These are phyloP conservation scores for Ormyrus thymus DNA, from an alignment of 2,888 invertebrate genomes.

Conservation along the genomic window DNA sequence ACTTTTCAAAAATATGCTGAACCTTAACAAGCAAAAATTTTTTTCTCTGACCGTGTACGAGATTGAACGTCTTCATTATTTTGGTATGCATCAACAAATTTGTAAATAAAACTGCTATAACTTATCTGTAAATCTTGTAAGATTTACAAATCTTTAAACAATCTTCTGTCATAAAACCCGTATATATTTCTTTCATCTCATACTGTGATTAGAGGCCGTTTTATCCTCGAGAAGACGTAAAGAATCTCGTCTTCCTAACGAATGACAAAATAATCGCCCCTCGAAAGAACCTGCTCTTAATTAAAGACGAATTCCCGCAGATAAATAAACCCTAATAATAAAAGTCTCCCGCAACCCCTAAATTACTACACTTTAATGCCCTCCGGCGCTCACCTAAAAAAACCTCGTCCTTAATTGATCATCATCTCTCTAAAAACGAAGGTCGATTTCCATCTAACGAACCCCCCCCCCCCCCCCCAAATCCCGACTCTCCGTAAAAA, in stretches of 20 bases:
- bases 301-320: neutral
- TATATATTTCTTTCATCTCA: too few relatives aligned
- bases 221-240: neutral
- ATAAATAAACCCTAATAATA: constrained; percentile 38
- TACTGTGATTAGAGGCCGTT: neutral
- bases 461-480: neutral
- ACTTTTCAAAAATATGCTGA: too few relatives aligned
- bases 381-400: neutral
- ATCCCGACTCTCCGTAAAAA: too few relatives aligned
- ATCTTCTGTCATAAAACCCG: too few relatives aligned
- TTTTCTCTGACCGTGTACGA: too few relatives aligned
- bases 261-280: constrained; percentile 13
- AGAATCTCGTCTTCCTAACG: neutral
- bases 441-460: constrained; percentile 39
- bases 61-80: too few relatives aligned
- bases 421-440: neutral
- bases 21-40: too few relatives aligned
- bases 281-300: neutral
- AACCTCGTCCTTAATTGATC: constrained; percentile 25
- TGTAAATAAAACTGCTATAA: too few relatives aligned
- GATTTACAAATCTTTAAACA: too few relatives aligned
- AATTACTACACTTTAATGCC: constrained; percentile 35
- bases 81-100: too few relatives aligned
- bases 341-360: constrained; percentile 20
- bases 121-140: too few relatives aligned